A percentile compares a stretch with the other conserved stretches of the same genome.
Evolutionary conservation across 2,888 invertebrate genomes (phyloP).

Genomic region (Drosophila atroscutellata): DNA sequence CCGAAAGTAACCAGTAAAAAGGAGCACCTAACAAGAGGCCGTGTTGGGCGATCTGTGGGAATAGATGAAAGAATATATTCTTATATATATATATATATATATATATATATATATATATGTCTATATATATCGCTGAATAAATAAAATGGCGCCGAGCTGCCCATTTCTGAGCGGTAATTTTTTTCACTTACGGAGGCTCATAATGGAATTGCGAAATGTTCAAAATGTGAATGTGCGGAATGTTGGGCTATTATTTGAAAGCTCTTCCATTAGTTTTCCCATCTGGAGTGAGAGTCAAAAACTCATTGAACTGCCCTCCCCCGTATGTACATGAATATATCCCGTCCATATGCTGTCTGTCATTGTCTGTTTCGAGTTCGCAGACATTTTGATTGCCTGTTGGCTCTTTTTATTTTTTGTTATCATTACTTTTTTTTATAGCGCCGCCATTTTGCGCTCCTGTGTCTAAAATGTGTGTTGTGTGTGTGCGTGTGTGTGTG

Average conservation of each 20-base stretch:
- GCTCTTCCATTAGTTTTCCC: neutral
- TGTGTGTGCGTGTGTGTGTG: neutral
- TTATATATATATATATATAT: no score
- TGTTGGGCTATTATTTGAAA: neutral
- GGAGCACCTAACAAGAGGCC: rapidly evolving
- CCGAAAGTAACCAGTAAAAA: neutral
- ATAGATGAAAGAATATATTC: neutral
- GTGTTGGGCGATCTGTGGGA: neutral
- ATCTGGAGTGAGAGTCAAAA: neutral
- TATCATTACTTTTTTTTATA: constrained; percentile 49
- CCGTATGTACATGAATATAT: constrained; percentile 35
- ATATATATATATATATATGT: no score
- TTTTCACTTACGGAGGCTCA: neutral
- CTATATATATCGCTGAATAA: neutral
- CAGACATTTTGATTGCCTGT: constrained; percentile 73
- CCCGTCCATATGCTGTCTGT: constrained; percentile 66
- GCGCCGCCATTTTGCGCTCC: constrained; percentile 47
- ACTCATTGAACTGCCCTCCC: constrained; percentile 31
- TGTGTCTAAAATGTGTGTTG: constrained; percentile 11
- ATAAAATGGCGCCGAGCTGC: neutral
- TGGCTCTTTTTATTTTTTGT: constrained; percentile 57
- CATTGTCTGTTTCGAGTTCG: constrained; percentile 54
- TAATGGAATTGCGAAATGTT: neutral
- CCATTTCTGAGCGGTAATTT: neutral
- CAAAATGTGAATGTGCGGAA: neutral